phyloP scores from a whole-genome alignment of 2,888 invertebrate species.

The Caenorhabditis sp. region DNA sequence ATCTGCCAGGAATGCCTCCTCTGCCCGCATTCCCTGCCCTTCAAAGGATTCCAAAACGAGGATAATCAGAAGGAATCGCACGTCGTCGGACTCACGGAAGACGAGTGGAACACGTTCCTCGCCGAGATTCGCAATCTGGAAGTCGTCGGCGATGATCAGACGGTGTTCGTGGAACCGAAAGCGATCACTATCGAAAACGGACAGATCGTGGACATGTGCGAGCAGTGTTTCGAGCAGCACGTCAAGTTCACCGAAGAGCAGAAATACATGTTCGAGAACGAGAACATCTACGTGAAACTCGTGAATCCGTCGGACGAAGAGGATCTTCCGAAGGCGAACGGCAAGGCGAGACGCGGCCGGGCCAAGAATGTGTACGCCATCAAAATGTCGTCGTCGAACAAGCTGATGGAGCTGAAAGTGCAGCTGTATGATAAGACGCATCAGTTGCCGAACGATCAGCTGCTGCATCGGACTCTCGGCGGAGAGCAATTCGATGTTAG shows the following conservation, averaged over 20 bases:
- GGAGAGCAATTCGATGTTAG: conserved; percentile 54
- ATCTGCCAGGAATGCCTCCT: conserved; percentile 67
- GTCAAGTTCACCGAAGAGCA: conserved; percentile 45
- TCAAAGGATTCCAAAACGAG: conserved; percentile 35
- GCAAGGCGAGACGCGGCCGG: conserved; percentile 45
- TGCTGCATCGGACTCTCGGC: conserved; percentile 64
- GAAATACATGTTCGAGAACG: conserved; percentile 64
- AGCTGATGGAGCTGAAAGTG: conserved; percentile 76
- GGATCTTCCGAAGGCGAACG: conserved; percentile 33
- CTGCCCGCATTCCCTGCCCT: conserved; percentile 62
- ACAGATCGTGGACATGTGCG: conserved; percentile 60
- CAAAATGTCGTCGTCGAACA: conserved; percentile 71
- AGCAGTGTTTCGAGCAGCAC: conserved; percentile 58
- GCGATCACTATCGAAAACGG: conserved; percentile 36
- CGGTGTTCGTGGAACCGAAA: not conserved
- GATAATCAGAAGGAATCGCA: conserved; percentile 42
- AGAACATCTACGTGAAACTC: conserved; percentile 75
- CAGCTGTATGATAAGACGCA: conserved; percentile 71
- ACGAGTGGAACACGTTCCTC: conserved; percentile 66
- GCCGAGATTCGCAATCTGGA: conserved; percentile 47
- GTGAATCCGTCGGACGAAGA: conserved; percentile 63
- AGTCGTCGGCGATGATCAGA: conserved; percentile 36
- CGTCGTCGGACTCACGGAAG: conserved; percentile 60
- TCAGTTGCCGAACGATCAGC: conserved; percentile 68
- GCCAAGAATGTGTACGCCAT: conserved; percentile 46